phyloP scores from a whole-genome alignment of 2,113 vertebrate species.

The Cryptomyrus ogoouensis region DNA sequence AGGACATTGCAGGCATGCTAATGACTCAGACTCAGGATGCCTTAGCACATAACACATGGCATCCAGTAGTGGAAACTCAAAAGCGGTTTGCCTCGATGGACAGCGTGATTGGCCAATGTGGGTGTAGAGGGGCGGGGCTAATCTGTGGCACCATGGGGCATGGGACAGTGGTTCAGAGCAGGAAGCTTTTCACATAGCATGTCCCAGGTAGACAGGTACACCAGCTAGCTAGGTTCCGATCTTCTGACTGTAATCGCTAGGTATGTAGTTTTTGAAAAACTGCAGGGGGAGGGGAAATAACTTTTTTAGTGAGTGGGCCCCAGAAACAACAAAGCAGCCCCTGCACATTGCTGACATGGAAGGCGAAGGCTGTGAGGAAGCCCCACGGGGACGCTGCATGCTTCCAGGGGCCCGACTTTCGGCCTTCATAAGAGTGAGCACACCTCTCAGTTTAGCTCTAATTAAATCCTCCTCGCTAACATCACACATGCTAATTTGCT shows the following conservation, averaged over 20 bases:
- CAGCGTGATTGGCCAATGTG: not conserved
- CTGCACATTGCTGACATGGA: not conserved
- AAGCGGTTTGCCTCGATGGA: not conserved
- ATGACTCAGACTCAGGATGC: not conserved
- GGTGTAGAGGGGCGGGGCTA: not conserved
- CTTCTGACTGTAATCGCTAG: not conserved
- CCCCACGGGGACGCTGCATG: not conserved
- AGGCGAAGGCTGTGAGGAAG: not conserved
- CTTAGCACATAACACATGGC: not conserved
- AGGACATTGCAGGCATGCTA: not conserved
- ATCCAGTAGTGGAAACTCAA: not conserved
- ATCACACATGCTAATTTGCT: constrained; percentile 46
- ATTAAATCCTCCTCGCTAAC: constrained; percentile 55
- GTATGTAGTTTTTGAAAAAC: not conserved
- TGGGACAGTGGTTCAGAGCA: not conserved
- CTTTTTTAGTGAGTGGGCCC: not conserved
- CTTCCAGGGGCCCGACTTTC: not conserved
- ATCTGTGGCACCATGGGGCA: not conserved
- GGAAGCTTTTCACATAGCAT: not conserved
- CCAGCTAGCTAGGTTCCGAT: not conserved
- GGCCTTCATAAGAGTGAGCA: constrained; percentile 28
- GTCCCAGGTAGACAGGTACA: not conserved
- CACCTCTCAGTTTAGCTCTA: constrained; percentile 40
- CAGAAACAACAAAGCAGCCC: not conserved
- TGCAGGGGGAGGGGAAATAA: not conserved